A percentile compares a stretch with the other conserved stretches of the same genome.
Evolutionary conservation across 2,113 vertebrate genomes (phyloP).

Genomic region (Perca schrenkii): DNA sequence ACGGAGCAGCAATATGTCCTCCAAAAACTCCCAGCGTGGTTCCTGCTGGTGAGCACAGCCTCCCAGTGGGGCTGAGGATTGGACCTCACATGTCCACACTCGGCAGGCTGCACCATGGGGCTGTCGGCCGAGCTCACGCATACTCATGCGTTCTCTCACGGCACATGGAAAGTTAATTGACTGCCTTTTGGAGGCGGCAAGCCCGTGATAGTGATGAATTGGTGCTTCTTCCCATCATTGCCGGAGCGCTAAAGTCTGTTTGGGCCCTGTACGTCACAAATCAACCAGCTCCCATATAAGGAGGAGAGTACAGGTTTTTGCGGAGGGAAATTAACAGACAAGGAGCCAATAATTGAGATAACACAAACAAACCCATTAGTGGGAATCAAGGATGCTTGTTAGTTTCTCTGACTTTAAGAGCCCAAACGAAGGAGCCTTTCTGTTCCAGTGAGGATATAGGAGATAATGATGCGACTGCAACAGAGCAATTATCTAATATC

Average conservation of each 20-base stretch:
- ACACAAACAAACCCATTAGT: constrained; percentile 54
- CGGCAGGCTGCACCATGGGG: constrained; percentile 42
- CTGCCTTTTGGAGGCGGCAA: constrained; percentile 63
- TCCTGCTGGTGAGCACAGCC: background rate
- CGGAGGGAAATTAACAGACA: constrained; percentile 13
- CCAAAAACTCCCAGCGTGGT: constrained; percentile 26
- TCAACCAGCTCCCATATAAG: constrained; percentile 9
- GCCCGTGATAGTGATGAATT: constrained; percentile 79
- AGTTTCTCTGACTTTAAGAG: constrained; percentile 29
- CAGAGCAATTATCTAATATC: constrained; percentile 16
- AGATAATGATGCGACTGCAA: constrained; percentile 17
- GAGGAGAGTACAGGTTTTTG: background rate
- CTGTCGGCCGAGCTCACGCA: constrained; percentile 37
- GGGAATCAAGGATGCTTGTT: constrained; percentile 38
- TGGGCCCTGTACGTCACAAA: constrained; percentile 1
- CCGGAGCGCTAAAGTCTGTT: constrained; percentile 13
- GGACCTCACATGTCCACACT: constrained; percentile 42
- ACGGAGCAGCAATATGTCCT: constrained; percentile 23
- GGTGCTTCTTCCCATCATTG: constrained; percentile 49
- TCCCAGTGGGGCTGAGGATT: constrained; percentile 4
- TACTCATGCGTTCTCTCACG: constrained; percentile 45
- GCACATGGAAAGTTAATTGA: constrained; percentile 80
- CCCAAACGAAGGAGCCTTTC: background rate
- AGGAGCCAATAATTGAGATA: constrained; percentile 32
- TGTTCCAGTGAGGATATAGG: background rate